These are phyloP conservation scores for Lasioglossum lativentre DNA, from an alignment of 2,888 invertebrate species.

Conservation along the genomic window DNA sequence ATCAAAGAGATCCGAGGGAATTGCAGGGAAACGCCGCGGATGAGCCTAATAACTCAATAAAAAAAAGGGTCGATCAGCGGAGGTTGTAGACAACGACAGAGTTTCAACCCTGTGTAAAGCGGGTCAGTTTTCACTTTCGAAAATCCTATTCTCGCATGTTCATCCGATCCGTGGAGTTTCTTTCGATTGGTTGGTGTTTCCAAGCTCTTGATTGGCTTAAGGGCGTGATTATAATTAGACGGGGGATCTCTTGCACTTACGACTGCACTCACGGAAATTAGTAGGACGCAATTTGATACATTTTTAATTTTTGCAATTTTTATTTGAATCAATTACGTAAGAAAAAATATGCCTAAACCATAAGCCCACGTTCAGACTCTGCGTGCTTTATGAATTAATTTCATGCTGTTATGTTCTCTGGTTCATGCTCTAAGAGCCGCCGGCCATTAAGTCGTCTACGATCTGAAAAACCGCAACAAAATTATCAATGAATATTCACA, in stretches of 20 bases:
- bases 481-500: conserved; percentile 1
- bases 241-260: too few relatives aligned
- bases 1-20: conserved; percentile 36
- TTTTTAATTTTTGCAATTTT: too few relatives aligned
- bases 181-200: neutral
- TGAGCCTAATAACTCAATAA: conserved; percentile 42
- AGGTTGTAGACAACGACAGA: neutral
- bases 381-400: neutral
- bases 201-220: neutral
- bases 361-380: neutral
- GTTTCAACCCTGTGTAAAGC: neutral
- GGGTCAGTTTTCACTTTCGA: neutral
- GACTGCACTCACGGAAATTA: neutral
- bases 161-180: neutral
- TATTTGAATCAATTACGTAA: neutral
- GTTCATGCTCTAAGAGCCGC: neutral
- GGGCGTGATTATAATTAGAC: neutral
- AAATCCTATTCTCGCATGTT: neutral
- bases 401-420: neutral
- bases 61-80: conserved; percentile 15
- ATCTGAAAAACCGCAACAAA: neutral
- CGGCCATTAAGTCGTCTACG: neutral
- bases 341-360: neutral
- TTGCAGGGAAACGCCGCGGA: conserved; percentile 40
- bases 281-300: too few relatives aligned